Evolutionary conservation across 2,888 invertebrate species (phyloP).

Genomic region (Melanargia galathea): DNA sequence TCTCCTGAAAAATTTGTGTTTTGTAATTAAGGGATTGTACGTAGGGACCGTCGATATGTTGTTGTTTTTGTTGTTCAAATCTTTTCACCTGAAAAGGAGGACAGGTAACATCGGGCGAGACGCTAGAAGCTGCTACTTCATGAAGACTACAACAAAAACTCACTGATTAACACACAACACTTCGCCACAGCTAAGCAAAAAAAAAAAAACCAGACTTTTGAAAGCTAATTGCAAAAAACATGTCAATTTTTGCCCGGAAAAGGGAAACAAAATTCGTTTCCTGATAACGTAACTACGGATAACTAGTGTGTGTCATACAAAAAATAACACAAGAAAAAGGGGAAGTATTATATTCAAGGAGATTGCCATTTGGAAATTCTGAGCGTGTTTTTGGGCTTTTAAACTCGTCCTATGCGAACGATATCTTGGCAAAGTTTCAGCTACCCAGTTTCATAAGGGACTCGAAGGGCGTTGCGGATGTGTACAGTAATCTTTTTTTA

Average conservation of each 20-base stretch:
- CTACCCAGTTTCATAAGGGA: constrained; percentile 43
- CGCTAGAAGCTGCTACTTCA: too few species aligned
- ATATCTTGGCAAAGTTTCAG: constrained; percentile 48
- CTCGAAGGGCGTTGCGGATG: constrained; percentile 38
- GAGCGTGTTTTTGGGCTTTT: constrained; percentile 47
- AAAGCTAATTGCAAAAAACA: background rate
- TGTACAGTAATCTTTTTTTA: constrained; percentile 37
- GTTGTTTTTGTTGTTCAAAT: too few species aligned
- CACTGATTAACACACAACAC: too few species aligned
- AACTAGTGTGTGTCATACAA: constrained; percentile 38
- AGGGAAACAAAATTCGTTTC: constrained; percentile 14
- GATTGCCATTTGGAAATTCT: constrained; percentile 44
- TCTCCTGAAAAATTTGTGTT: too few species aligned
- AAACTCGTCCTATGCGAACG: constrained; percentile 45
- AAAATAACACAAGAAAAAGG: constrained; percentile 39
- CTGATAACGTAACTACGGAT: constrained; percentile 32
- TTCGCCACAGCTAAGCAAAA: too few species aligned
- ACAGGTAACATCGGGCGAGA: too few species aligned
- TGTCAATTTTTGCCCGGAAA: constrained; percentile 6
- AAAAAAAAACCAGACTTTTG: background rate
- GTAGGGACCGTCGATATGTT: too few species aligned
- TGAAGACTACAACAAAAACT: too few species aligned
- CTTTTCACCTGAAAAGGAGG: too few species aligned
- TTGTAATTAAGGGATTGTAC: too few species aligned
- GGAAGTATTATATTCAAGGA: constrained; percentile 44